Evolutionary conservation across 2,797 vertebrate genomes (phyloP).

Genomic region (Syngnathus acus): DNA sequence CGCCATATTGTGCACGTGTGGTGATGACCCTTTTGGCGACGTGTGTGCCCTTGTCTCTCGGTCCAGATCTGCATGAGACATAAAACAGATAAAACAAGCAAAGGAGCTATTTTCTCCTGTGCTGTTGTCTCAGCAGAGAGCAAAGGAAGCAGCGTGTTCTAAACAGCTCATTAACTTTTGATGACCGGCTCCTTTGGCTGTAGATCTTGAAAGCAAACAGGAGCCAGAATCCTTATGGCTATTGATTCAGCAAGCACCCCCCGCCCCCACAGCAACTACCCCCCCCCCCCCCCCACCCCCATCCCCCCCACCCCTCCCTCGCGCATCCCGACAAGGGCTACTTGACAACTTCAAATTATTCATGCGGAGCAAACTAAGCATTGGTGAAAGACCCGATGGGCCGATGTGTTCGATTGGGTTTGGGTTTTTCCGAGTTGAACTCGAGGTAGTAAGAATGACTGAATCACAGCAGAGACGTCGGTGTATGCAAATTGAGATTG

Average conservation of each 20-base stretch:
- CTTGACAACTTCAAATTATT: conserved; percentile 57
- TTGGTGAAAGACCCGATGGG: conserved; percentile 33
- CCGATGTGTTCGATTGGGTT: conserved; percentile 1
- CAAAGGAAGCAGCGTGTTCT: conserved; percentile 61
- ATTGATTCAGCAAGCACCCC: conserved; percentile 55
- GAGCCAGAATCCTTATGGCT: conserved; percentile 64
- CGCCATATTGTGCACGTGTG: conserved; percentile 29
- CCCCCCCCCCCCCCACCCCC: conserved; percentile 14
- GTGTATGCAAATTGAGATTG: too few species aligned
- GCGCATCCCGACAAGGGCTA: conserved; percentile 36
- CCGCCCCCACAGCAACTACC: conserved; percentile 1
- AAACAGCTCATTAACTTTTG: conserved; percentile 74
- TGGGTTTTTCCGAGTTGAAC: too few species aligned
- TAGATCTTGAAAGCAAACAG: conserved; percentile 67
- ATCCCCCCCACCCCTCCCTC: background rate
- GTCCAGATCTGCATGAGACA: conserved; percentile 38
- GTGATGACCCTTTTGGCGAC: conserved; percentile 39
- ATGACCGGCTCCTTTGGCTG: conserved; percentile 66
- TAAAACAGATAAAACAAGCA: conserved; percentile 27
- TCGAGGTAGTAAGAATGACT: too few species aligned
- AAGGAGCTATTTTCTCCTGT: conserved; percentile 24
- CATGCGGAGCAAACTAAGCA: conserved; percentile 41
- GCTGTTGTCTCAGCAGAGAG: conserved; percentile 50
- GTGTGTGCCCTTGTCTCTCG: conserved; percentile 43
- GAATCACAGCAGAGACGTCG: too few species aligned